Percentiles rank a stretch among this genome's conserved stretches.
phyloP scores from a whole-genome alignment of 2,888 invertebrate genomes.

The Acleris literana region DNA sequence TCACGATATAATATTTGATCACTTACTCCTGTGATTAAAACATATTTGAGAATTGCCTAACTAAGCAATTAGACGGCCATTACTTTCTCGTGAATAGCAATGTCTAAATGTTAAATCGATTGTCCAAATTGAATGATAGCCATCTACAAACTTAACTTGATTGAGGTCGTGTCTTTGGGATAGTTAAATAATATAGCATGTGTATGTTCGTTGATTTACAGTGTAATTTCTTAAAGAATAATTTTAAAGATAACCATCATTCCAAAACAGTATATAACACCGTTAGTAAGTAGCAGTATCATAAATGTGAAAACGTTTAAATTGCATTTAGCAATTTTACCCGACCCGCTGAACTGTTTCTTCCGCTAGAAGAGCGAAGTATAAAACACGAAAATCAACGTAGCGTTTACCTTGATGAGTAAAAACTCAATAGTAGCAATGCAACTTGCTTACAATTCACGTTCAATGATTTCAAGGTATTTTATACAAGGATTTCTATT shows the following conservation, averaged over 20 bases:
- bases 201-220: neutral
- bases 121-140: constrained; percentile 1
- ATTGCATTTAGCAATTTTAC: neutral
- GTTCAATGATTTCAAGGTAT: constrained; percentile 23
- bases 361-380: constrained; percentile 21
- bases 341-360: constrained; percentile 8
- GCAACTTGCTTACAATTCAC: constrained; percentile 14
- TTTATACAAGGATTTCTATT: constrained; percentile 18
- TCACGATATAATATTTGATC: constrained; percentile 42
- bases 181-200: neutral
- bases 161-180: neutral
- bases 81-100: constrained; percentile 17
- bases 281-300: neutral
- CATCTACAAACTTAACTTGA: neutral
- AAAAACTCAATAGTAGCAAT: constrained; percentile 6
- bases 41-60: constrained; percentile 21
- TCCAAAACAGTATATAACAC: too few relatives aligned
- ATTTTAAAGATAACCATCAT: too few relatives aligned
- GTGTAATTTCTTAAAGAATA: too few relatives aligned
- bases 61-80: constrained; percentile 9
- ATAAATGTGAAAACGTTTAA: neutral
- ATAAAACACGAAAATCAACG: constrained; percentile 14
- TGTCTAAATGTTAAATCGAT: constrained; percentile 9
- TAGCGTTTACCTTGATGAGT: constrained; percentile 11
- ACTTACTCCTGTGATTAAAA: constrained; percentile 18